These are phyloP conservation scores for Halictus quadricinctus DNA, from an alignment of 2,888 invertebrate species.

Conservation along the genomic window DNA sequence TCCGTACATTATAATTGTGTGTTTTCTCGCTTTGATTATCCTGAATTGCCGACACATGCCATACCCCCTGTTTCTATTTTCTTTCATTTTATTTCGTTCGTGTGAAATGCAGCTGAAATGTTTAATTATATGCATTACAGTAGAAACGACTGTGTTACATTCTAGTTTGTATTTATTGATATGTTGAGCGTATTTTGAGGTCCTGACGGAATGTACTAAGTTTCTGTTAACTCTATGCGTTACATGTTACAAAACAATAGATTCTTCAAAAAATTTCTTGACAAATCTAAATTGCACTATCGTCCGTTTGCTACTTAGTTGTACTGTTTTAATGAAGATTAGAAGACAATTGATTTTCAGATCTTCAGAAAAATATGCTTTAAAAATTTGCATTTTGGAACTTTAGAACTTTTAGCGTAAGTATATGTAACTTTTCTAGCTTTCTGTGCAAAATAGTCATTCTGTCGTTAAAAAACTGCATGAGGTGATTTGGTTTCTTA, in stretches of 20 bases:
- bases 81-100: constrained; percentile 14
- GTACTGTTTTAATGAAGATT: constrained; percentile 6
- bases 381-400: constrained; percentile 29
- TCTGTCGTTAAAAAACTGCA: constrained; percentile 37
- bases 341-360: constrained; percentile 35
- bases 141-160: constrained; percentile 41
- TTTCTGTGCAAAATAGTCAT: constrained; percentile 34
- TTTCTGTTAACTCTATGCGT: constrained; percentile 42
- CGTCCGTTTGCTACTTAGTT: constrained; percentile 14
- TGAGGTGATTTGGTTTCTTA: constrained; percentile 24
- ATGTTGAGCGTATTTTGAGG: constrained; percentile 53
- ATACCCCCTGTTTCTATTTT: constrained; percentile 11
- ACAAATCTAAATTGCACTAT: constrained; percentile 33
- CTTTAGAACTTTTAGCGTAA: constrained; percentile 6
- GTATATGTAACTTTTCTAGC: constrained; percentile 13
- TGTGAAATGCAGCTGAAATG: constrained; percentile 14
- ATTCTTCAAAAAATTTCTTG: constrained; percentile 31
- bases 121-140: constrained; percentile 42
- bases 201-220: constrained; percentile 60
- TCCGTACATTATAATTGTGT: not conserved
- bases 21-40: not conserved
- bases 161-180: constrained; percentile 29
- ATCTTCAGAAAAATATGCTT: constrained; percentile 35
- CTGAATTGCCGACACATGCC: not conserved
- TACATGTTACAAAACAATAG: constrained; percentile 43